Base-by-base conservation (phyloP, 2,888 invertebrate species). In the Oxycera nigricornis region DNA sequence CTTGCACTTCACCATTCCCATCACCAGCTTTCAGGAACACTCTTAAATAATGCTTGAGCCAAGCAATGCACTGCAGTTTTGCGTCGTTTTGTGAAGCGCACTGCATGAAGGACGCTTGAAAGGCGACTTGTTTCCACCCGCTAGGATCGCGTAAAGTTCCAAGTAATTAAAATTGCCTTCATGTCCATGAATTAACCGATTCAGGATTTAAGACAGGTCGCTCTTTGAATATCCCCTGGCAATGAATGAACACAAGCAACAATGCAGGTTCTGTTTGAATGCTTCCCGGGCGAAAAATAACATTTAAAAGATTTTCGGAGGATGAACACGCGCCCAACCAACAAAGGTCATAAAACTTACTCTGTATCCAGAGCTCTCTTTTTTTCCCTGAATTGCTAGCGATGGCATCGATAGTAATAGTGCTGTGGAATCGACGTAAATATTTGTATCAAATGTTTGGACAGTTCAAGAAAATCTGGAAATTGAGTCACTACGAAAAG, bases 161-260 rank as follows among this genome's bases (percentile, higher is more conserved):
- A 41, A 65, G 65, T 65, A 65, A 65, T 65, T 65, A 65, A 41
- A 65, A 65, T 65, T 65, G 41, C 65, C 65, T 30, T 65, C 65
- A 65, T 65, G 65, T 65, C 35, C 26, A 31, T 65, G 65, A 65
- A 65, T 65, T 65, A 65, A 65, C 65, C 30, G 65, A 65, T 30
- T 65, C 65, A 41, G 41, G 65, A 65, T 65, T 65, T 65, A 65
- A 65, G 30, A 35, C 24, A n/a, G 55, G 35, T 65, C 35, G 39
- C 41, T 11, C 65, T 7, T 35, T 65, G 41, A 65, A 22, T 39
- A 65, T 65, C 65, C 41, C 9, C 65, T 14, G 35, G 65, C 65
- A 24, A 22, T 39, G 39, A 17, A 41, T 41, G 28, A 39, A 20
- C 26, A 65, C 35, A 20, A 39, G 24, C 17, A 65, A 65, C 41